phyloP scores from a whole-genome alignment of 1,140 invertebrate genomes.

The Lamellibrachia luymesi region DNA sequence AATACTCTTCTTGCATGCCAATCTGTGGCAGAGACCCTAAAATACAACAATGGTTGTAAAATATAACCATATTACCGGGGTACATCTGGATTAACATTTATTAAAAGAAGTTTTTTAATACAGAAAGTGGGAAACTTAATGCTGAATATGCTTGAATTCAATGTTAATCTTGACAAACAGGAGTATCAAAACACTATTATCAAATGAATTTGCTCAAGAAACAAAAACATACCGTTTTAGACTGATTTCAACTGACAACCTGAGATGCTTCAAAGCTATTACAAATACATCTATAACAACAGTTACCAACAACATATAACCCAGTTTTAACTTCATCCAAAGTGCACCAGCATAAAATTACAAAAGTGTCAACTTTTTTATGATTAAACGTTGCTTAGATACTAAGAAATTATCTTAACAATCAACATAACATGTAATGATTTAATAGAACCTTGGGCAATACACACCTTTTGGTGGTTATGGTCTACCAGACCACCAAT shows the following conservation, averaged over 20 bases:
- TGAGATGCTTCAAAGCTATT: neutral
- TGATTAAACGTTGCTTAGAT: neutral
- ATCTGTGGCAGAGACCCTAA: slow-evolving; percentile 79
- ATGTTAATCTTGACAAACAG: no score
- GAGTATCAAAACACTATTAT: neutral
- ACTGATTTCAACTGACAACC: neutral
- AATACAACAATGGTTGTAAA: slow-evolving; percentile 36
- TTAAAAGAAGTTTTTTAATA: slow-evolving; percentile 20
- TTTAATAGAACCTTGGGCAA: neutral
- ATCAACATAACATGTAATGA: neutral
- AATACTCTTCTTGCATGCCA: slow-evolving; percentile 76
- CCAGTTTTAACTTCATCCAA: neutral
- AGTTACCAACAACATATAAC: neutral
- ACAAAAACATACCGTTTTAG: neutral
- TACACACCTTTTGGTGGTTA: slow-evolving; percentile 83
- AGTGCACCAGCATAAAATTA: neutral
- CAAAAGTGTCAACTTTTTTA: no score
- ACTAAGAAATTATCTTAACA: neutral
- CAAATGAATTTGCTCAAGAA: no score
- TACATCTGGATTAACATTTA: neutral
- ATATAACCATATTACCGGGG: neutral
- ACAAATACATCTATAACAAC: neutral
- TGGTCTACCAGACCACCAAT: slow-evolving; percentile 98
- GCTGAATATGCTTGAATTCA: no score
- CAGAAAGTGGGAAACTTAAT: neutral